Evolutionary conservation across 64 coral and sea anemone species (phyloP).

Genomic region (Montipora efflorescens): DNA sequence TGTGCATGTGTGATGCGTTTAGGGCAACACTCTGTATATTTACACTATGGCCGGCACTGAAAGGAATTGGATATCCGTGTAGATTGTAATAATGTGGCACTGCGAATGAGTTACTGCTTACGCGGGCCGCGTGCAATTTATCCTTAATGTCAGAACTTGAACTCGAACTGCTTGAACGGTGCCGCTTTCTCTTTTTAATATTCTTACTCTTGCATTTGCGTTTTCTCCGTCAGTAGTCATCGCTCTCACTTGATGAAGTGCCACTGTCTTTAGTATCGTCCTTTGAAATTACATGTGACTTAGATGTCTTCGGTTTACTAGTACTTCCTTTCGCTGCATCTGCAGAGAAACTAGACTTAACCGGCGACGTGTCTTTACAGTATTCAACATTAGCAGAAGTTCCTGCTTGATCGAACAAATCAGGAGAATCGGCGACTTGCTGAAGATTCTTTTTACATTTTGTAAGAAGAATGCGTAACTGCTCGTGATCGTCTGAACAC

Average conservation of each 20-base stretch:
- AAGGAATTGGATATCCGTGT: not conserved
- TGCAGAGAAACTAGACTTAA: too few relatives aligned
- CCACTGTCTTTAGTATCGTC: too few relatives aligned
- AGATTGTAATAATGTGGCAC: not conserved
- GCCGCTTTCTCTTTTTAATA: not conserved
- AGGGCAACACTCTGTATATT: not conserved
- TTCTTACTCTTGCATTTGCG: too few relatives aligned
- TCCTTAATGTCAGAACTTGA: not conserved
- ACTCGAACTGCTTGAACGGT: not conserved
- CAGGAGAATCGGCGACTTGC: not conserved
- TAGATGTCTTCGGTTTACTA: too few relatives aligned
- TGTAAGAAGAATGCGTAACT: not conserved
- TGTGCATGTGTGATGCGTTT: not conserved
- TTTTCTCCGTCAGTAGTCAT: too few relatives aligned
- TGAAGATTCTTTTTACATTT: not conserved
- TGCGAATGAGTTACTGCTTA: not conserved
- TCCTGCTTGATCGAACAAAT: not conserved
- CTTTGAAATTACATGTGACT: too few relatives aligned
- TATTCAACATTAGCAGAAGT: too few relatives aligned
- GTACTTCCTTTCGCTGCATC: too few relatives aligned
- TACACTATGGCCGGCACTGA: not conserved
- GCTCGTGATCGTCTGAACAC: slow-evolving; percentile 30
- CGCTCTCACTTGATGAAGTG: too few relatives aligned
- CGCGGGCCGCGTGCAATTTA: not conserved
- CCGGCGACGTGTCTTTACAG: too few relatives aligned